Conservation (phyloP, 2,113 vertebrate species). For the Gasterosteus nipponicus region DNA sequence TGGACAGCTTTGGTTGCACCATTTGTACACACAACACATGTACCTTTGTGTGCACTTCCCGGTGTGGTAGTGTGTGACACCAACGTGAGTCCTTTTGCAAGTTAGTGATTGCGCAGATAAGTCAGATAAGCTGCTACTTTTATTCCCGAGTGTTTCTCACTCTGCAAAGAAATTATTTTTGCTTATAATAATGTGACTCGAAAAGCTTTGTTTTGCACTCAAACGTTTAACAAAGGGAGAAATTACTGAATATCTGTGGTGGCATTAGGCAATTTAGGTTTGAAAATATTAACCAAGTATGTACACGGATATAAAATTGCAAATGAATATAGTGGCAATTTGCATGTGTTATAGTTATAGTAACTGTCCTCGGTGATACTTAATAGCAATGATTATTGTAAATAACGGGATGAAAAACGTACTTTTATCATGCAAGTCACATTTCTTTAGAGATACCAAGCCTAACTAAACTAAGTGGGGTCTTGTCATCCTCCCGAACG, state of each 20-base stretch:
- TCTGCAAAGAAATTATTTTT: neutral
- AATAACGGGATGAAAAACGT: no score
- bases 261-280: neutral
- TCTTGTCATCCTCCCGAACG: no score
- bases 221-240: slow-evolving; percentile 8
- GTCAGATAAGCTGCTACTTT: neutral
- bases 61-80: neutral
- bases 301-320: neutral
- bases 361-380: neutral
- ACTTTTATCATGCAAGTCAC: no score
- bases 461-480: no score
- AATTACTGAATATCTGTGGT: neutral
- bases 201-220: slow-evolving; percentile 16
- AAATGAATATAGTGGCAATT: neutral
- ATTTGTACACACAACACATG: slow-evolving; percentile 8
- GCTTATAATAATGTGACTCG: slow-evolving; percentile 7
- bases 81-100: neutral
- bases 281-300: neutral
- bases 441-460: no score
- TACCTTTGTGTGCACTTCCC: neutral
- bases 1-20: neutral
- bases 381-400: neutral
- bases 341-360: neutral
- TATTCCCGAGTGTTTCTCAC: neutral
- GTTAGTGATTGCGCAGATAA: neutral